Evolutionary conservation across 2,113 vertebrate species (phyloP).

Genomic region (Brevimyrus niger): DNA sequence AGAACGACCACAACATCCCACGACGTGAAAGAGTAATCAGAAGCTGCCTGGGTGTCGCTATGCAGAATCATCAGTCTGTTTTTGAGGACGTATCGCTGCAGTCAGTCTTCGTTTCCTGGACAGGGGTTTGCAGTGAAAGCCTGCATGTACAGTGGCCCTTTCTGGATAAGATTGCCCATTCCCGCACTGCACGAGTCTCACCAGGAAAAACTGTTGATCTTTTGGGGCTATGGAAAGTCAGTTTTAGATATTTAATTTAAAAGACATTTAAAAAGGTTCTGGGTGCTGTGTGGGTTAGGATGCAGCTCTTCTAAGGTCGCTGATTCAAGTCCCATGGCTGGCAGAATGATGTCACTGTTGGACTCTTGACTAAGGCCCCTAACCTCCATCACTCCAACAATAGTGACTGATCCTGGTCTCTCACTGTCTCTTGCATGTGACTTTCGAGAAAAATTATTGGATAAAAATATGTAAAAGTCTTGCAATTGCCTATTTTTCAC

Average conservation of each 20-base stretch:
- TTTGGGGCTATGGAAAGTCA: background rate
- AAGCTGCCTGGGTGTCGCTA: background rate
- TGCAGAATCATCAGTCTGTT: background rate
- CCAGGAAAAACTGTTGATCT: background rate
- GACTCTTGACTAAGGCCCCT: background rate
- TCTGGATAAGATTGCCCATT: background rate
- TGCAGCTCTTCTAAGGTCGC: background rate
- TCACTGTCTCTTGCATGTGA: background rate
- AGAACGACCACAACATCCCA: background rate
- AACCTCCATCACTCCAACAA: background rate
- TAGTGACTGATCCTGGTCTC: background rate
- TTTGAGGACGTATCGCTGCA: background rate
- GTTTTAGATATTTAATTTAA: background rate
- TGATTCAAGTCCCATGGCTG: background rate
- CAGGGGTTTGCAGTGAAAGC: no score
- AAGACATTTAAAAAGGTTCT: background rate
- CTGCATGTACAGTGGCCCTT: background rate
- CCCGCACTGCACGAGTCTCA: background rate
- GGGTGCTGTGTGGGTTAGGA: background rate
- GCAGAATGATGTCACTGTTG: background rate
- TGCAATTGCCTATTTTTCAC: background rate
- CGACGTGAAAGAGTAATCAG: background rate
- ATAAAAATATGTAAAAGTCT: background rate
- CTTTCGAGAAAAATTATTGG: background rate
- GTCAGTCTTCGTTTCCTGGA: background rate